Percentiles rank a stretch among this genome's conserved stretches.
These are phyloP conservation scores for Dichetophora obliterata DNA, from an alignment of 2,888 invertebrate species.

Conservation along the genomic window DNA sequence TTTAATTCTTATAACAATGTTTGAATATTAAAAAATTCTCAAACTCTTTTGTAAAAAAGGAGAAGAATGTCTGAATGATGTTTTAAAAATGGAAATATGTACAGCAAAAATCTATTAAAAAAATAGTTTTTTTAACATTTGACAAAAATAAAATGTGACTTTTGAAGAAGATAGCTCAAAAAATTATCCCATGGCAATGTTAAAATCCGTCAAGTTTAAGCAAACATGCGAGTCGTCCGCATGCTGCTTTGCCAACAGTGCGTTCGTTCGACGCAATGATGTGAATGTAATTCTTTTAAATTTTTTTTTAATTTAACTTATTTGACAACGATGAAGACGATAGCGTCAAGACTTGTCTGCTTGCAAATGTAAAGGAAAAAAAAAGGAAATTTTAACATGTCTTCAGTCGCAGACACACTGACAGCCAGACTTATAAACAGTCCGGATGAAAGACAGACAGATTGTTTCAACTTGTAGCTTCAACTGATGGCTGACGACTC, in stretches of 20 bases:
- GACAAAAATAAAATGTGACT: no score
- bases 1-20: no score
- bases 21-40: no score
- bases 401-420: background rate
- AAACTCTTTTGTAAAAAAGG: no score
- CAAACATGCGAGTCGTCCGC: background rate
- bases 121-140: background rate
- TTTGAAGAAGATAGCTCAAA: background rate
- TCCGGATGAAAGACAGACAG: background rate
- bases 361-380: background rate
- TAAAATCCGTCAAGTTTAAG: slow-evolving; percentile 12
- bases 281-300: no score
- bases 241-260: no score
- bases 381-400: background rate
- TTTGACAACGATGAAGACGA: background rate
- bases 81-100: no score
- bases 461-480: slow-evolving; percentile 6
- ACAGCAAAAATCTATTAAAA: background rate
- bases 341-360: background rate
- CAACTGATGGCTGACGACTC: slow-evolving; percentile 12
- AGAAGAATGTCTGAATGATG: no score
- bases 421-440: background rate
- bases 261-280: no score
- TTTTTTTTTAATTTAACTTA: no score
- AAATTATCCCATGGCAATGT: background rate